A percentile compares a stretch with the other conserved stretches of the same genome.
phyloP scores from a whole-genome alignment of 2,888 invertebrate genomes.

The Nephrocerus scutellatus region DNA sequence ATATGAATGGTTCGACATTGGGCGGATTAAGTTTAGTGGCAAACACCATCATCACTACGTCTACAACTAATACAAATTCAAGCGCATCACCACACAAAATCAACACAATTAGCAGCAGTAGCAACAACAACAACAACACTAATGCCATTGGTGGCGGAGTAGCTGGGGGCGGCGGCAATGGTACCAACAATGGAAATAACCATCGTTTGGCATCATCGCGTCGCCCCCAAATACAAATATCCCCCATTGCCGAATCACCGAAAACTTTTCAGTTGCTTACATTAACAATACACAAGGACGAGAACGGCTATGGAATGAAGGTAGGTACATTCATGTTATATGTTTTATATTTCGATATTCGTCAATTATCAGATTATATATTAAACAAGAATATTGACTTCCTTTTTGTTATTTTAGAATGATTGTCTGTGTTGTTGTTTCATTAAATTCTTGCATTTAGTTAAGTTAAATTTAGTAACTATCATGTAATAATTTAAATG shows the following conservation, averaged over 20 bases:
- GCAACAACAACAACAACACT: conserved; percentile 20
- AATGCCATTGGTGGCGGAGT: conserved; percentile 22
- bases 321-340: conserved; percentile 28
- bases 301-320: conserved; percentile 49
- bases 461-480: too few relatives aligned
- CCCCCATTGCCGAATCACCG: conserved; percentile 32
- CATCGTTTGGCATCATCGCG: conserved; percentile 33
- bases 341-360: too few relatives aligned
- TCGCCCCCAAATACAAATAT: conserved; percentile 36
- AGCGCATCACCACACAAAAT: conserved; percentile 5
- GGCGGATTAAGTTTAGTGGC: conserved; percentile 16
- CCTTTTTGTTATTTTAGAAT: too few relatives aligned
- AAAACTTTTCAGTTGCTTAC: conserved; percentile 45
- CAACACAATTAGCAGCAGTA: conserved; percentile 12
- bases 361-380: too few relatives aligned
- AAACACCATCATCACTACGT: conserved; percentile 20
- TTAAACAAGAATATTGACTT: too few relatives aligned
- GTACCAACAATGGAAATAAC: conserved; percentile 19
- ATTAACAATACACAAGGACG: conserved; percentile 47
- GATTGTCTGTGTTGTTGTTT: too few relatives aligned
- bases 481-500: too few relatives aligned
- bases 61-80: too few relatives aligned
- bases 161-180: conserved; percentile 24
- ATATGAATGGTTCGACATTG: conserved; percentile 34
- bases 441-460: too few relatives aligned